A percentile compares a stretch with the other conserved stretches of the same genome.
phyloP scores from a whole-genome alignment of 2,113 vertebrate genomes.

The Onychorhynchus coronatus region DNA sequence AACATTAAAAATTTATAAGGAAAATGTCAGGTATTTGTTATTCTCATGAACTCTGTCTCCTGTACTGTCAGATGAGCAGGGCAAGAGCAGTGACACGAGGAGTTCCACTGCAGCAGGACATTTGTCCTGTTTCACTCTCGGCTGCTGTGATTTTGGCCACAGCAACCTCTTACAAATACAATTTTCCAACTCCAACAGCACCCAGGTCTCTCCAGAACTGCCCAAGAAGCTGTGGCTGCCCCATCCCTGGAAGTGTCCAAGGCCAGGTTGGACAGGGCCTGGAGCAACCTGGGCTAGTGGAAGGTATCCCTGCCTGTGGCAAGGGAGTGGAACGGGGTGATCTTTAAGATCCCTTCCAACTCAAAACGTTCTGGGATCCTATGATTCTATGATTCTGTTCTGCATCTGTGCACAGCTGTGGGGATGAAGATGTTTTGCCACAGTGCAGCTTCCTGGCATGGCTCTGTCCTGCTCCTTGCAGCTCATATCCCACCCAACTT shows the following conservation, averaged over 20 bases:
- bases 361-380: not conserved
- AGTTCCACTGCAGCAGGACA: not conserved
- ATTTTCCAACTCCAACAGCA: not conserved
- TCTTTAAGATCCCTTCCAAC: not conserved
- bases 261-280: accelerated
- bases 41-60: not conserved
- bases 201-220: not conserved
- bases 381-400: not conserved
- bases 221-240: not conserved
- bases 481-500: not conserved
- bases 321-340: too few species aligned
- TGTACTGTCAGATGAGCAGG: not conserved
- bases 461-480: not conserved
- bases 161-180: not conserved
- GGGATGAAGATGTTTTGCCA: not conserved
- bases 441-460: not conserved
- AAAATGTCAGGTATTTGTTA: not conserved
- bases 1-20: not conserved
- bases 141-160: not conserved
- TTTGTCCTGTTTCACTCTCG: accelerated
- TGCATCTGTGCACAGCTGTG: accelerated
- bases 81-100: not conserved
- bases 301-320: not conserved
- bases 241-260: not conserved
- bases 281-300: not conserved